A percentile compares a stretch with the other conserved stretches of the same genome.
Evolutionary conservation across 2,113 vertebrate species (phyloP).

Genomic region (Pithys albifrons): DNA sequence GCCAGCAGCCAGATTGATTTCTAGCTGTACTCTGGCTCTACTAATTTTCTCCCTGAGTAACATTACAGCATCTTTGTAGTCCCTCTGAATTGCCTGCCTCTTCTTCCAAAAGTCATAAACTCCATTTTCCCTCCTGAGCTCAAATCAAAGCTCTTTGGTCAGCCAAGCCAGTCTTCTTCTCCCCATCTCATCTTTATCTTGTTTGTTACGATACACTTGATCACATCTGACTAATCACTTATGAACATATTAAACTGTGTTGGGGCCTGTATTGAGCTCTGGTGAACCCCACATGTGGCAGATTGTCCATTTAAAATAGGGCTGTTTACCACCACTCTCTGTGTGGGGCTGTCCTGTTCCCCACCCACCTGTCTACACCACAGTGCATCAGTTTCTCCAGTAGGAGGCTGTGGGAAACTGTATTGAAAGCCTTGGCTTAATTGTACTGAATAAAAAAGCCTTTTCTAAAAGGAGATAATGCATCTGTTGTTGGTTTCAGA

Average conservation of each 20-base stretch:
- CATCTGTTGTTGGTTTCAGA: slow-evolving; percentile 58
- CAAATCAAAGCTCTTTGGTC: not conserved
- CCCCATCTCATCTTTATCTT: not conserved
- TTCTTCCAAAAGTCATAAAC: not conserved
- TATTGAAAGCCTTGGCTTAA: not conserved
- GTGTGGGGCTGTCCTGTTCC: not conserved
- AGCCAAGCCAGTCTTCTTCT: not conserved
- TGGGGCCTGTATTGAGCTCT: not conserved
- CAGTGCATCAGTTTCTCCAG: not conserved
- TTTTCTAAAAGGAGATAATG: slow-evolving; percentile 62
- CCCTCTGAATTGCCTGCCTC: not conserved
- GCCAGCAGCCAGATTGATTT: not conserved
- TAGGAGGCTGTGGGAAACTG: not conserved
- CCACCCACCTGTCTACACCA: not conserved
- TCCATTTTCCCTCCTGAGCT: not conserved
- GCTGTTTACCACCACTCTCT: accelerated
- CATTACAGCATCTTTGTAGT: not conserved
- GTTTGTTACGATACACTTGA: not conserved
- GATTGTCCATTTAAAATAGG: not conserved
- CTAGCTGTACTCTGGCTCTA: not conserved
- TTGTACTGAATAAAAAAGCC: slow-evolving; percentile 1
- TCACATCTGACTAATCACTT: accelerated
- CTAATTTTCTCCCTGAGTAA: not conserved
- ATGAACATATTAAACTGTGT: not conserved
- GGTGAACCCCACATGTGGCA: not conserved